Percentiles rank a stretch among this genome's conserved stretches.
Conservation (phyloP, 2,888 invertebrate species). For the Nymphalis urticae region DNA sequence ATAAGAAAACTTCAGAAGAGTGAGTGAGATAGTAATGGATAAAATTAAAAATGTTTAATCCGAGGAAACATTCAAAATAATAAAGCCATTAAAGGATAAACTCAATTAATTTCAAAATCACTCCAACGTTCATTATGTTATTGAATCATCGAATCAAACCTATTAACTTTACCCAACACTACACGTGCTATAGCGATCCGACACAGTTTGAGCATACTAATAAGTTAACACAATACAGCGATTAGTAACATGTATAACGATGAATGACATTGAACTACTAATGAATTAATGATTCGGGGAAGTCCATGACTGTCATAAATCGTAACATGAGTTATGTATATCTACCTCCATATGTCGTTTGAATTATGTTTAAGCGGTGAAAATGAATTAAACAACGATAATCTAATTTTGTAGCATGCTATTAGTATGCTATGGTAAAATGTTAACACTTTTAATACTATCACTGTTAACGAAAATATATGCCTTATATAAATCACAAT, state of each 20-base stretch:
- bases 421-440: too few relatives aligned
- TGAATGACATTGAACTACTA: constrained; percentile 16
- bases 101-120: constrained; percentile 1
- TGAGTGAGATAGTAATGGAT: too few relatives aligned
- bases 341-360: background rate
- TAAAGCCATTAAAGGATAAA: background rate
- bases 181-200: background rate
- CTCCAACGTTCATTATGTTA: constrained; percentile 5
- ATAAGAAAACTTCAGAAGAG: background rate
- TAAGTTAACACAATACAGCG: constrained; percentile 15
- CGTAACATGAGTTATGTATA: background rate
- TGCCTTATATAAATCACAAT: background rate
- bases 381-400: too few relatives aligned
- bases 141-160: constrained; percentile 22
- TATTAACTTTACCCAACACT: constrained; percentile 13
- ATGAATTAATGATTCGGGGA: constrained; percentile 23
- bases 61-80: background rate
- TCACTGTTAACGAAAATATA: too few relatives aligned
- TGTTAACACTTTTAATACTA: too few relatives aligned
- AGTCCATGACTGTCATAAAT: constrained; percentile 2
- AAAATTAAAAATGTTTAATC: background rate
- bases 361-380: too few relatives aligned
- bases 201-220: constrained; percentile 15
- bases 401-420: too few relatives aligned
- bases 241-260: constrained; percentile 6